Percentiles rank a stretch among this genome's conserved stretches.
These are phyloP conservation scores for Pseudotriccus pelzelni DNA, from an alignment of 2,797 vertebrate species.

Conservation along the genomic window DNA sequence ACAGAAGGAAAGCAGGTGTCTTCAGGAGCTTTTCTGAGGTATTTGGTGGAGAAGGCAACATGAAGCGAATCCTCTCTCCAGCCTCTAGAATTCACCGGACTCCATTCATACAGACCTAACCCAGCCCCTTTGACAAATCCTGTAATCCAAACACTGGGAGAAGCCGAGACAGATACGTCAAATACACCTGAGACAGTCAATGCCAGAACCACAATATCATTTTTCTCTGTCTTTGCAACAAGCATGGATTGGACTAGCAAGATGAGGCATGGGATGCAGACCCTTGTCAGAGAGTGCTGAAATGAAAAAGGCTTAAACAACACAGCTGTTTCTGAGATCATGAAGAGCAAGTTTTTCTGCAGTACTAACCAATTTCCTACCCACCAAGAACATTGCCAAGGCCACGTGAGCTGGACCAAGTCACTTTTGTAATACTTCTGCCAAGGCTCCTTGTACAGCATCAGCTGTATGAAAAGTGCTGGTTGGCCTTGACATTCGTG, in stretches of 20 bases:
- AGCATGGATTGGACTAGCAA: not conserved
- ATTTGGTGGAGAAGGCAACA: not conserved
- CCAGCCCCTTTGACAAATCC: not conserved
- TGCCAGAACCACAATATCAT: not conserved
- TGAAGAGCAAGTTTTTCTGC: not conserved
- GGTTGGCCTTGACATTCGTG: not conserved
- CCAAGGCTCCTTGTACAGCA: not conserved
- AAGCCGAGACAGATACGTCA: not conserved
- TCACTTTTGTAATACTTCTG: not conserved
- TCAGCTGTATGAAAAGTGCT: not conserved
- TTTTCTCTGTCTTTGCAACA: not conserved
- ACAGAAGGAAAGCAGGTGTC: not conserved
- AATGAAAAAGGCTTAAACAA: not conserved
- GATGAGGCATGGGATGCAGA: not conserved
- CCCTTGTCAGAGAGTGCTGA: not conserved
- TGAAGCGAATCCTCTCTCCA: not conserved
- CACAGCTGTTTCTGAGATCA: not conserved
- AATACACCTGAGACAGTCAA: not conserved
- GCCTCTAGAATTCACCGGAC: not conserved
- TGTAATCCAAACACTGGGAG: not conserved
- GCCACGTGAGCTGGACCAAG: not conserved
- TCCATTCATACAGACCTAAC: not conserved
- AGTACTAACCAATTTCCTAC: not conserved
- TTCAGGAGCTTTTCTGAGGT: not conserved
- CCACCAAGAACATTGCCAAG: not conserved